phyloP scores from a whole-genome alignment of 1,140 invertebrate genomes.

The Aphelenchoides fujianensis region DNA sequence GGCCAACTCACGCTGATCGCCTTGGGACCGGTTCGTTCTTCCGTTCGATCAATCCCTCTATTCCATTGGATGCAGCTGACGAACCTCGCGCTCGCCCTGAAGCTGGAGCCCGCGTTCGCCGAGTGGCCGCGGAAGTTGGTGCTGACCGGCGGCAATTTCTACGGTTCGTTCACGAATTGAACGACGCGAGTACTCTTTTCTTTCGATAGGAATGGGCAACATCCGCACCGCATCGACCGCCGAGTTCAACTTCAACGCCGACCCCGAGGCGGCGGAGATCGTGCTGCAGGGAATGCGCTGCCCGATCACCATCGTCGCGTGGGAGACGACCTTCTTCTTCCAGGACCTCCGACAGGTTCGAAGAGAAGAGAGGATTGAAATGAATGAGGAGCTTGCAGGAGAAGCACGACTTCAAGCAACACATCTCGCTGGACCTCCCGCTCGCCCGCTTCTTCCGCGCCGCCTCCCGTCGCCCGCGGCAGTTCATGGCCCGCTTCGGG shows the following conservation, averaged over 20 bases:
- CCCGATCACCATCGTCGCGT: conserved; percentile 65
- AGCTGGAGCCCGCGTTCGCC: conserved; percentile 70
- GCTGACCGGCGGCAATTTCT: conserved; percentile 76
- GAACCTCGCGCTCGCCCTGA: conserved; percentile 73
- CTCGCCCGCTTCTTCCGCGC: conserved; percentile 50
- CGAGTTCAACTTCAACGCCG: conserved; percentile 76
- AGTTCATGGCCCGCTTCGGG: conserved; percentile 30
- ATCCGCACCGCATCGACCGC: conserved; percentile 71
- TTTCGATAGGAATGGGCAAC: conserved; percentile 64
- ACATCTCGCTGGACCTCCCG: conserved; percentile 49
- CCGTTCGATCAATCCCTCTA: no score
- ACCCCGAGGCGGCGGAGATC: conserved; percentile 77
- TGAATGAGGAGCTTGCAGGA: conserved; percentile 9
- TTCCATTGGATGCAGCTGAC: no score
- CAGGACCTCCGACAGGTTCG: not conserved
- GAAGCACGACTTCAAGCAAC: conserved; percentile 52
- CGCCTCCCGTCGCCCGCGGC: conserved; percentile 45
- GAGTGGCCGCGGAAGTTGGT: conserved; percentile 69
- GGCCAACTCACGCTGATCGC: conserved; percentile 68
- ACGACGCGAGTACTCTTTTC: no score
- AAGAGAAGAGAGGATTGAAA: conserved; percentile 21
- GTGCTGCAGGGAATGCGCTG: conserved; percentile 82
- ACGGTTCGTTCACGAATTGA: conserved; percentile 33
- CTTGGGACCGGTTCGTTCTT: conserved; percentile 72
- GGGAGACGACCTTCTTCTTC: conserved; percentile 47